Percentiles rank a stretch among this genome's conserved stretches.
phyloP scores from a whole-genome alignment of 2,113 vertebrate genomes.

The Notothenia rossii region DNA sequence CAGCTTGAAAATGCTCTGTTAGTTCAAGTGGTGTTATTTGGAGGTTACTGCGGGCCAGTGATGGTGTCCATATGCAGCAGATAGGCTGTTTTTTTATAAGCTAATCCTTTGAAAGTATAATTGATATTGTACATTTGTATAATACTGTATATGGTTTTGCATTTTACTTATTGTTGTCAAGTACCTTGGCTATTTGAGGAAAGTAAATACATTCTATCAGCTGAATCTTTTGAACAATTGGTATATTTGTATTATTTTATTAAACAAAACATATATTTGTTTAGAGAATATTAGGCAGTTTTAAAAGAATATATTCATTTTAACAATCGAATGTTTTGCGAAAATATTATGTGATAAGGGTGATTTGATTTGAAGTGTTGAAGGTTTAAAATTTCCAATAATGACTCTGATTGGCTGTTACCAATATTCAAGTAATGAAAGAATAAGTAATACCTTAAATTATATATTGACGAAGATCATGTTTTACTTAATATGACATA shows the following conservation, averaged over 20 bases:
- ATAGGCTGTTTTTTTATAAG: not conserved
- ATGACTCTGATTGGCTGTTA: not conserved
- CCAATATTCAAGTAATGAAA: not conserved
- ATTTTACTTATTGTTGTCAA: too few relatives aligned
- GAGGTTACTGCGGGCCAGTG: constrained; percentile 36
- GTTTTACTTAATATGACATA: not conserved
- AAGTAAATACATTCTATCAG: too few relatives aligned
- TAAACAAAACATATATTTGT: not conserved
- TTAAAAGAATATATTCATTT: too few relatives aligned
- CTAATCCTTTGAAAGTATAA: not conserved
- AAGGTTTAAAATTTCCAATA: not conserved
- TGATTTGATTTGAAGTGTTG: not conserved
- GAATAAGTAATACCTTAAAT: not conserved
- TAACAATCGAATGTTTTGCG: not conserved
- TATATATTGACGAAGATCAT: not conserved
- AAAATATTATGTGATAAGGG: not conserved
- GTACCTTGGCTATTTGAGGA: too few relatives aligned
- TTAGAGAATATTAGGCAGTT: not conserved
- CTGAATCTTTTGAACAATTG: too few relatives aligned
- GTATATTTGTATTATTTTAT: too few relatives aligned
- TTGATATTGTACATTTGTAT: not conserved
- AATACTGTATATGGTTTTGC: not conserved
- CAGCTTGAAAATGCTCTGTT: constrained; percentile 58
- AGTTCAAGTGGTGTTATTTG: constrained; percentile 48
- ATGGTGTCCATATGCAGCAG: constrained; percentile 49